Base-by-base conservation (phyloP, 2,113 vertebrate species). In the Acinonyx jubatus region DNA sequence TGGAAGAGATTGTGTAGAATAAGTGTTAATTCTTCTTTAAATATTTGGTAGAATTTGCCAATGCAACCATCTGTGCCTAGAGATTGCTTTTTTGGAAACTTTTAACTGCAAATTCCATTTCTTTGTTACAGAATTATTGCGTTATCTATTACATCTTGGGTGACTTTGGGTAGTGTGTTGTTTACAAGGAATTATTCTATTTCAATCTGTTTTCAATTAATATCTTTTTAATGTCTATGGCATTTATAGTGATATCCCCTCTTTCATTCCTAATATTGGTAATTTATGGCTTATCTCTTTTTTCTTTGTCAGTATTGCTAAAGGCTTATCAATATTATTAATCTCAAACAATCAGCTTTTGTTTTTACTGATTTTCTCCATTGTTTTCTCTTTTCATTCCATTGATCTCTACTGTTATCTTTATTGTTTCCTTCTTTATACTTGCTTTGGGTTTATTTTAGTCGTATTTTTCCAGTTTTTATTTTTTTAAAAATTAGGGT, bases 371-470 rank as follows among this genome's bases (percentile, higher is more conserved):
- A 36, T 48, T 48, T 92, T 74, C 52, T 61, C 55, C 41, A 38
- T 33, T 66, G 23, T 55, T 66, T 81, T 95, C 33, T 89, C 31
- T 89, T 57, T 93, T 11, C 76, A 27, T 89, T 61, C 48, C 3
- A 33, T n/a, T 89, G 9, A 25, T 96, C 14, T 78, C 79, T 89
- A 33, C 4, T 57, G 5, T 82, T 36, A 52, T 29, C 8, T 78
- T 80, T 71, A 63, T 52, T 92, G 63, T n/a, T 65, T 86, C 23
- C 14, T 96, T 73, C 15, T 50, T 65, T 87, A 52, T 81, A 76
- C 74, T 69, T 96, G 45, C n/a, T 81, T 89, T 96, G 65, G 21
- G n/a, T 45, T 94, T 94, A 55, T 68, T 96, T 96, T 92, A 65
- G 29, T 91, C 13, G 4, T 84, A 48, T 50, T 89, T 84, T 68